Evolutionary conservation across 2,888 invertebrate species (phyloP).

Genomic region (Mesorhabditis spiculigera): DNA sequence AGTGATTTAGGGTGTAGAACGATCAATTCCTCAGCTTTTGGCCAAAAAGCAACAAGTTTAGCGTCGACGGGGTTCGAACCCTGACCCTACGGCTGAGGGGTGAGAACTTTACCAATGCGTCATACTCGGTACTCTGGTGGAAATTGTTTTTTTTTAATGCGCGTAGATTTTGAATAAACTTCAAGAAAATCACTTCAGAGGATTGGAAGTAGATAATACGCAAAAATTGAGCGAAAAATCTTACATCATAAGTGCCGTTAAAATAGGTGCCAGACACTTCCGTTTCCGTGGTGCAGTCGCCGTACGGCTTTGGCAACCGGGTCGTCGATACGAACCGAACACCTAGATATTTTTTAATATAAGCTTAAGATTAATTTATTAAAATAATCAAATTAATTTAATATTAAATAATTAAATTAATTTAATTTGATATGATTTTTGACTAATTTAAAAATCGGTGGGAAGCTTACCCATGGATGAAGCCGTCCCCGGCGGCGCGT

Average conservation of each 20-base stretch:
- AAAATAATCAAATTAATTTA: too few species aligned
- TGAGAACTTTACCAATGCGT: too few species aligned
- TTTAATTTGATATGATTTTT: too few species aligned
- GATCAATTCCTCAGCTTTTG: not conserved
- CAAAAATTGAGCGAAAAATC: not conserved
- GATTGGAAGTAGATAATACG: too few species aligned
- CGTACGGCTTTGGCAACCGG: constrained; percentile 58
- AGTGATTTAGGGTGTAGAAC: not conserved
- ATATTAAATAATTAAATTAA: too few species aligned
- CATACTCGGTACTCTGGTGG: not conserved
- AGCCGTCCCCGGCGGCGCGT: constrained; percentile 43
- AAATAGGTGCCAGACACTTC: constrained; percentile 26
- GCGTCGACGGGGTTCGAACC: too few species aligned
- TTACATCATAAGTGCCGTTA: constrained; percentile 33
- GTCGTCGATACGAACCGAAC: constrained; percentile 55
- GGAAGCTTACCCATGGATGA: constrained; percentile 34
- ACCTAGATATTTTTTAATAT: constrained; percentile 13
- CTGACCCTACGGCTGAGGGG: too few species aligned
- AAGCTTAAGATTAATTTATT: too few species aligned
- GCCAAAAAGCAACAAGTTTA: not conserved
- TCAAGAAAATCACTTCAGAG: too few species aligned
- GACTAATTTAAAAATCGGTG: too few species aligned
- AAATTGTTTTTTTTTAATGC: constrained; percentile 8
- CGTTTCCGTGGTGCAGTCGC: constrained; percentile 52
- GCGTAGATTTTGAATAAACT: not conserved